Evolutionary conservation across 2,797 vertebrate species (phyloP).

Genomic region (Alcedo atthis): DNA sequence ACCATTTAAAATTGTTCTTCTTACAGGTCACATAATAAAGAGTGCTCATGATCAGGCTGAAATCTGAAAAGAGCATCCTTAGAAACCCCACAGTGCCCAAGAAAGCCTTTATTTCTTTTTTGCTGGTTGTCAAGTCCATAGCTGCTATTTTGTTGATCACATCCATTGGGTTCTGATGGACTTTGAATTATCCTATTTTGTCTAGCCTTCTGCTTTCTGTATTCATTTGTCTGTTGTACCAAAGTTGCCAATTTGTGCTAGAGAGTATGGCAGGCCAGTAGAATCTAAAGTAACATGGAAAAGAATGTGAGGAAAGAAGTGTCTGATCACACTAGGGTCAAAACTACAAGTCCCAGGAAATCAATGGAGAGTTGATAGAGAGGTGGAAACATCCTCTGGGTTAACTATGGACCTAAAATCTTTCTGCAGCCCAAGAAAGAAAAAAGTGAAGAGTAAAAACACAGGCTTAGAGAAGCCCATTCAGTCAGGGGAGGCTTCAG

Average conservation of each 20-base stretch:
- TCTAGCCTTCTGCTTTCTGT: conserved; percentile 28
- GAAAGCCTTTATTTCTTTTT: not conserved
- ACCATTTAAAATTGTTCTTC: not conserved
- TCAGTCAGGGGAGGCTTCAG: not conserved
- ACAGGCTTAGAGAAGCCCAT: not conserved
- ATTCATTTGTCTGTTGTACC: not conserved
- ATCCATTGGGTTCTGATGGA: not conserved
- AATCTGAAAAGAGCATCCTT: not conserved
- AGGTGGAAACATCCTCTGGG: not conserved
- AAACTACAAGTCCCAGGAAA: not conserved
- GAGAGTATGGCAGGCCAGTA: conserved; percentile 1
- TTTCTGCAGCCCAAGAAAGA: not conserved
- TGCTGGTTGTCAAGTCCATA: not conserved
- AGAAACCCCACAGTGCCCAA: not conserved
- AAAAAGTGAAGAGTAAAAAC: not conserved
- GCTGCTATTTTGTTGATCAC: not conserved
- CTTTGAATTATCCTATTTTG: conserved; percentile 37
- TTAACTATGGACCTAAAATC: not conserved
- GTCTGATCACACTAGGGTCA: not conserved
- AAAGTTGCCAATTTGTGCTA: conserved; percentile 15
- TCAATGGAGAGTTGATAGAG: not conserved
- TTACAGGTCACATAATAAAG: not conserved
- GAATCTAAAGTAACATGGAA: conserved; percentile 19
- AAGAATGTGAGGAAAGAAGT: not conserved
- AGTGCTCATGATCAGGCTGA: not conserved